phyloP scores from a whole-genome alignment of 1,140 invertebrate genomes.

The Brachionus manjavacas region DNA sequence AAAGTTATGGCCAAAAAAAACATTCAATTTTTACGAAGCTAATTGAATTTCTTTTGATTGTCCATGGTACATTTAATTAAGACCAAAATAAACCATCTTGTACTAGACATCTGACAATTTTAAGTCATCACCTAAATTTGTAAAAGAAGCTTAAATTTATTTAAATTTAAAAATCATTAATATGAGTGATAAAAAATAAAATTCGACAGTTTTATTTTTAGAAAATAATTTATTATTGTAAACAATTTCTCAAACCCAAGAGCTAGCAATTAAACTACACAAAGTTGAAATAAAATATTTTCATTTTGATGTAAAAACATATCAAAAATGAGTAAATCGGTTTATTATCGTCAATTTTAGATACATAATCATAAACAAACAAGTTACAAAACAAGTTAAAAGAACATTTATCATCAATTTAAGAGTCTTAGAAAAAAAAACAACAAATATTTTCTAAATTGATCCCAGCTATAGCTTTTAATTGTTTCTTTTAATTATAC shows the following conservation, averaged over 20 bases:
- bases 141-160: not conserved
- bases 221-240: not conserved
- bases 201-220: not conserved
- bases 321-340: not conserved
- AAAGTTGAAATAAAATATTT: not conserved
- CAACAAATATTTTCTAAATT: not conserved
- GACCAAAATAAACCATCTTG: not conserved
- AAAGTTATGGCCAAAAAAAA: not conserved
- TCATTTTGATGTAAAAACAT: not conserved
- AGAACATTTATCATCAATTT: no score
- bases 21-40: not conserved
- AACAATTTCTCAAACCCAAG: not conserved
- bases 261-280: not conserved
- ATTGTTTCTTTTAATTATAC: not conserved
- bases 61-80: not conserved
- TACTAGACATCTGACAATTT: not conserved
- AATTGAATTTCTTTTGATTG: not conserved
- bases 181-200: not conserved
- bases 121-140: not conserved
- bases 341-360: not conserved
- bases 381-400: not conserved
- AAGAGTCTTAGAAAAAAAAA: not conserved
- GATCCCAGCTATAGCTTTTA: not conserved
- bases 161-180: not conserved
- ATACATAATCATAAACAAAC: not conserved